A percentile compares a stretch with the other conserved stretches of the same genome.
phyloP scores from a whole-genome alignment of 2,797 vertebrate genomes.

The Bucorvus abyssinicus region DNA sequence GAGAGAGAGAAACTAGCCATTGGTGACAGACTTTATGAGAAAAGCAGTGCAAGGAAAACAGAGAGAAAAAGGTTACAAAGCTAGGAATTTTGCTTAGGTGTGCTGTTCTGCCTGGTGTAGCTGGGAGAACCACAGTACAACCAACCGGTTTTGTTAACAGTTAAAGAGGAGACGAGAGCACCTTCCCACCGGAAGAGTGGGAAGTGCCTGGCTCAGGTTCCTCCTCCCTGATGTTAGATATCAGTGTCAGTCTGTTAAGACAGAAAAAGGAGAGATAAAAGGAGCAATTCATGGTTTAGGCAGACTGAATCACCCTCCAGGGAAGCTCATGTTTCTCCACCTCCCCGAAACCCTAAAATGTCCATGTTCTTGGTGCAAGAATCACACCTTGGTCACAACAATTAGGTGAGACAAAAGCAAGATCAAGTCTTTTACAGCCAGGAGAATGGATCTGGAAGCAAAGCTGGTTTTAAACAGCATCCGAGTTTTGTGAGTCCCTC shows the following conservation, averaged over 20 bases:
- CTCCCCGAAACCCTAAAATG: not conserved
- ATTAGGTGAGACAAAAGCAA: not conserved
- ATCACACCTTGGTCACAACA: not conserved
- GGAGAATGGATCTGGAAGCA: not conserved
- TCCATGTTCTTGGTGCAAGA: too few relatives aligned
- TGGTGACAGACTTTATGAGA: conserved; percentile 39
- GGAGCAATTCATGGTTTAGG: not conserved
- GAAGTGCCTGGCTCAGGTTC: not conserved
- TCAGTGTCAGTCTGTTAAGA: not conserved
- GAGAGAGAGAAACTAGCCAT: not conserved
- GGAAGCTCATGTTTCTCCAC: not conserved
- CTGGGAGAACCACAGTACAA: not conserved
- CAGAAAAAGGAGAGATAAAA: not conserved
- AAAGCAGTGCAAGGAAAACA: not conserved
- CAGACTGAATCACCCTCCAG: not conserved
- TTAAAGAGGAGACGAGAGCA: not conserved
- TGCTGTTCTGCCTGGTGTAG: not conserved
- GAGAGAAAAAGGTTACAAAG: not conserved
- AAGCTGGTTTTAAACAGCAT: not conserved
- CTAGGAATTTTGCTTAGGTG: not conserved
- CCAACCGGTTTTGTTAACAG: not conserved
- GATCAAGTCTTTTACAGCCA: fast-evolving
- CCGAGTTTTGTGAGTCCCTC: not conserved
- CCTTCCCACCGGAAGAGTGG: not conserved
- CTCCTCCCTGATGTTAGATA: not conserved